Evolutionary conservation across 2,888 invertebrate species (phyloP), one percentile per base, ranked within the genome.

Genomic region (Agrilus cyanescens): DNA sequence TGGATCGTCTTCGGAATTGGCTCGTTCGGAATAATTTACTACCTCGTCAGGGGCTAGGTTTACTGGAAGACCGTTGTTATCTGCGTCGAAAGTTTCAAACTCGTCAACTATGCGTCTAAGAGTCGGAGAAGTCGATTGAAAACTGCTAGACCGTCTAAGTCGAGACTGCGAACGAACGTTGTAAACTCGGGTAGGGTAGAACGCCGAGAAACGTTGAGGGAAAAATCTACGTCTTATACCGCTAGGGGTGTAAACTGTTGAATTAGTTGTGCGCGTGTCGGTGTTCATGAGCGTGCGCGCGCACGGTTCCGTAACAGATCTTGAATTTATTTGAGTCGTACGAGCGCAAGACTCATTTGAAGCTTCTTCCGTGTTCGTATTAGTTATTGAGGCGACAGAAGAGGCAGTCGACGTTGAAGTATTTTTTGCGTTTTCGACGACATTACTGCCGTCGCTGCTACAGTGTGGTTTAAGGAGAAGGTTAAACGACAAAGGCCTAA

Each of bases 21-120:
- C 59, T 12, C 63, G 52, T 48, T 65, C 65, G 0, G 65, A 59
- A 50, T 59, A 66, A 50, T 66, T 65, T 30, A 65, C 62, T 0
- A 66, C 54, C 49, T 65, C 63, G 43, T 66, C 65, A 6, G 57
- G 50, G 7, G 56, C 56, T 40, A 58, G 57, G 36, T 52, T 51
- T 32, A 33, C 42, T 35, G 29, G n/a, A n/a, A 37, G 13, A n/a
- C 18, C 14, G 14, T 40, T 34, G 7, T 34, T 40, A 14, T 14
- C 33, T 8, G 43, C 35, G 18, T 40, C 38, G 13, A 47, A 45
- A 14, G 41, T 40, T 20, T 25, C 25, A 25, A 25, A 25, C 10
- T 25, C 25, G 38, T 46, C 40, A 29, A 43, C 12, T 3, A 31
- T 37, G 32, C 40, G 46, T 47, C 49, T 40, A 12, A 44, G 35